These are phyloP conservation scores for Cassiopea andromeda DNA, from an alignment of 30 jellyfish, hydroid and myxozoan species.

Conservation along the genomic window DNA sequence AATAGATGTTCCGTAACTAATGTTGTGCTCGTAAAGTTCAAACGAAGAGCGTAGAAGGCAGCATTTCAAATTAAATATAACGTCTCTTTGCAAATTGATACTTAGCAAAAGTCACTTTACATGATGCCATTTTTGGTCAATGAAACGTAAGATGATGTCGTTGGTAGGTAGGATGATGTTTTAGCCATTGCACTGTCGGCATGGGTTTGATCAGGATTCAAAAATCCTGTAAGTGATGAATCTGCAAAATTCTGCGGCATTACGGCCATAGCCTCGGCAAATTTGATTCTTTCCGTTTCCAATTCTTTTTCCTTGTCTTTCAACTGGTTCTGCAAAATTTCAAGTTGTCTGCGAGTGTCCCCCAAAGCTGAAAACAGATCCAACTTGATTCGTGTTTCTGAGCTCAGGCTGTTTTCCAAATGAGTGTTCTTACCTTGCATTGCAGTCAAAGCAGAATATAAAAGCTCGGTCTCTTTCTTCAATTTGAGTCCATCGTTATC, in stretches of 20 bases:
- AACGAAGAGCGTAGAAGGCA: not conserved
- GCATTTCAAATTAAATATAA: not conserved
- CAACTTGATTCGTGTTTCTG: constrained; percentile 95
- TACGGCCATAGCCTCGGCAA: constrained; percentile 99
- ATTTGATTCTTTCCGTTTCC: constrained; percentile 80
- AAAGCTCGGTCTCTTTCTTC: constrained; percentile 91
- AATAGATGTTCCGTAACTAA: not conserved
- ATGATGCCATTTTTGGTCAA: constrained; percentile 74
- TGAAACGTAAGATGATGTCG: constrained; percentile 72
- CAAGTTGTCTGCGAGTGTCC: constrained; percentile 98
- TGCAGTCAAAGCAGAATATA: constrained; percentile 90
- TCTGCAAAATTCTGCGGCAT: constrained; percentile 96
- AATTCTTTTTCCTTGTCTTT: constrained; percentile 86
- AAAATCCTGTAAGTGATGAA: constrained; percentile 78
- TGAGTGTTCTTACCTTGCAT: constrained; percentile 98
- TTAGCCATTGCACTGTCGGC: constrained; percentile 51
- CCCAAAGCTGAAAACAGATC: constrained; percentile 99
- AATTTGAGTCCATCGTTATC: constrained; percentile 87
- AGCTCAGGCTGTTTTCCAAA: constrained; percentile 97
- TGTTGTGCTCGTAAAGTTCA: not conserved
- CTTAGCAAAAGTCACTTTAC: not conserved
- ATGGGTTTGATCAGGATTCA: constrained; percentile 35
- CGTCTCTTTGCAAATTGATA: constrained; percentile 2
- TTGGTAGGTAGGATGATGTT: constrained; percentile 63
- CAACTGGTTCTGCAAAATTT: constrained; percentile 85